These are phyloP conservation scores for Tylochromis polylepis DNA, from an alignment of 2,113 vertebrate species.

Conservation along the genomic window DNA sequence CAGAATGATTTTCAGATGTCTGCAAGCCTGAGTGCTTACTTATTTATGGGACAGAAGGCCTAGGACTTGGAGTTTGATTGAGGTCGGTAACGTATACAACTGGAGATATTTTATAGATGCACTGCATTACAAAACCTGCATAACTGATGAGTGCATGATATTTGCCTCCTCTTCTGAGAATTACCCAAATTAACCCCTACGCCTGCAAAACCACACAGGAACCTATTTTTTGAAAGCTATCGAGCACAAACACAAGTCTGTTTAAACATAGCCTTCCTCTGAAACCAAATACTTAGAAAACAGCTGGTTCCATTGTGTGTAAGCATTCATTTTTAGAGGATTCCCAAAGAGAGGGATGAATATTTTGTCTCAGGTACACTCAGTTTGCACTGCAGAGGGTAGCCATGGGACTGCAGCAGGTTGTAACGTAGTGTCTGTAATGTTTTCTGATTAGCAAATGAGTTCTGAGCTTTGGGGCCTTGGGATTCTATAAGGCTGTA, in stretches of 20 bases:
- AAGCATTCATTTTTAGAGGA: background rate
- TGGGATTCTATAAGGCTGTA: background rate
- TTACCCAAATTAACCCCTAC: slow-evolving; percentile 41
- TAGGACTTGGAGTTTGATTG: background rate
- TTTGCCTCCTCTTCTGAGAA: slow-evolving; percentile 10
- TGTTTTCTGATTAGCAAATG: background rate
- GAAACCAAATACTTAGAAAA: background rate
- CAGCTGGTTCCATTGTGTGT: background rate
- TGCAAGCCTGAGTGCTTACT: background rate
- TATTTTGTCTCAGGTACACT: background rate
- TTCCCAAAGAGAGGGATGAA: background rate
- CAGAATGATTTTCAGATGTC: background rate
- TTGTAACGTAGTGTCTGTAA: background rate
- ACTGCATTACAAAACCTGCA: slow-evolving; percentile 33
- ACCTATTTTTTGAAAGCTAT: background rate
- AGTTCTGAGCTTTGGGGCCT: slow-evolving; percentile 4
- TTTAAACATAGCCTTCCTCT: background rate
- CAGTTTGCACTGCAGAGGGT: background rate
- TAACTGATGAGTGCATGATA: slow-evolving; percentile 23
- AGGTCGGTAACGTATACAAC: background rate
- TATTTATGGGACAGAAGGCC: background rate
- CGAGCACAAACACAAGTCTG: background rate
- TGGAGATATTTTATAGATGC: slow-evolving; percentile 36
- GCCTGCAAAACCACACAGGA: slow-evolving; percentile 41
- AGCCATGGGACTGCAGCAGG: background rate